Conservation (phyloP, 37 sponge, comb jelly and placozoan genomes). For the Dysidea cf. avara region DNA sequence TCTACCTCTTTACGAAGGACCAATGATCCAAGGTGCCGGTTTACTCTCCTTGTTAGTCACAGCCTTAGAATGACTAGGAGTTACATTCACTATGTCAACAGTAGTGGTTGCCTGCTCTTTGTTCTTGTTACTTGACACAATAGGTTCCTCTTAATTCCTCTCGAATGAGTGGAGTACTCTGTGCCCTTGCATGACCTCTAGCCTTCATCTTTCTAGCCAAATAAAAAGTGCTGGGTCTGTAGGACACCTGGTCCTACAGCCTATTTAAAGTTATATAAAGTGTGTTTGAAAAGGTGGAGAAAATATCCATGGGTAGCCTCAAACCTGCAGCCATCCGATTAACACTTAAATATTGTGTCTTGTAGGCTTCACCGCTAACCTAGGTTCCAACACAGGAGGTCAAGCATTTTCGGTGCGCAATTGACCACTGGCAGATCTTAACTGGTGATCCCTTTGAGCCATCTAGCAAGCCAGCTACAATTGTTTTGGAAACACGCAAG, state of each 20-base stretch:
- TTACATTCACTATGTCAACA: constrained; percentile 41
- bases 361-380: constrained; percentile 93
- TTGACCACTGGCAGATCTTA: constrained; percentile 96
- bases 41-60: background rate
- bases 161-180: constrained; percentile 47
- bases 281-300: no score
- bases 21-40: constrained; percentile 60
- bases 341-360: background rate
- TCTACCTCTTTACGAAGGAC: constrained; percentile 88
- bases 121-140: constrained; percentile 14
- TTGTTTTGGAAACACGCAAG: constrained; percentile 89
- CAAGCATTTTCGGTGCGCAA: constrained; percentile 99
- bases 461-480: constrained; percentile 49
- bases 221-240: background rate
- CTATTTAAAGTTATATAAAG: no score
- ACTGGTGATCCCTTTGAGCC: constrained; percentile 77
- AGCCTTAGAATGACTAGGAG: background rate
- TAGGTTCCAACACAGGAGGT: constrained; percentile 92
- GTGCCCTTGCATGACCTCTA: constrained; percentile 49
- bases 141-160: background rate
- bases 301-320: no score
- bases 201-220: constrained; percentile 37
- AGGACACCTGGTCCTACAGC: no score
- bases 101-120: constrained; percentile 47
- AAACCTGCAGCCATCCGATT: no score